Evolutionary conservation across 2,888 invertebrate genomes (phyloP).

Genomic region (Ecliptopera silaceata): DNA sequence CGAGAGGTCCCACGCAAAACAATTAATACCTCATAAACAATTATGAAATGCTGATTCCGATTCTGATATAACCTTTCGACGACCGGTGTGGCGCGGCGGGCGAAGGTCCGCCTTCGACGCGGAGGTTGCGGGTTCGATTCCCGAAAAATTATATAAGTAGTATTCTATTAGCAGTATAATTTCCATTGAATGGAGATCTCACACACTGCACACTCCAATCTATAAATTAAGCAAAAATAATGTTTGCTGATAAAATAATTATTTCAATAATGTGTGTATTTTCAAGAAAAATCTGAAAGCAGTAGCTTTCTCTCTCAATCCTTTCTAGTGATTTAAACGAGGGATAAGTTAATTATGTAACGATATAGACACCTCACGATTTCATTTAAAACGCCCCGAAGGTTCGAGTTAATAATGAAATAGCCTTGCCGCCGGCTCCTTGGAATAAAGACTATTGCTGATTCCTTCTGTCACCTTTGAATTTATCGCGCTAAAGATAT

Average conservation of each 20-base stretch:
- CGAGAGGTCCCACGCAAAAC: slow-evolving; percentile 54
- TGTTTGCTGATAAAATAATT: no score
- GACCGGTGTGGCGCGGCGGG: no score
- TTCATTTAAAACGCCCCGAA: slow-evolving; percentile 62
- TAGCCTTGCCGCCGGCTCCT: slow-evolving; percentile 23
- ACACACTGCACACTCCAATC: no score
- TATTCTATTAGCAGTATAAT: no score
- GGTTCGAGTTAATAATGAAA: slow-evolving; percentile 58
- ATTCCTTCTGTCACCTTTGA: slow-evolving; percentile 27
- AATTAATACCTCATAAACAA: slow-evolving; percentile 73
- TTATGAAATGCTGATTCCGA: slow-evolving; percentile 64
- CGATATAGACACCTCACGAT: slow-evolving; percentile 60
- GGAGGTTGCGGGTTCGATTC: no score
- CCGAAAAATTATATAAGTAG: no score
- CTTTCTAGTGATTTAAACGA: slow-evolving; percentile 55
- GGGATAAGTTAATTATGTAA: slow-evolving; percentile 58
- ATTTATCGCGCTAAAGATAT: slow-evolving; percentile 11
- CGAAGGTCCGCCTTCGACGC: no score
- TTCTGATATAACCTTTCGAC: slow-evolving; percentile 61
- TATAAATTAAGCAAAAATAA: no score
- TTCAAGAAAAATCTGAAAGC: not conserved
- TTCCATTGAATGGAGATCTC: no score
- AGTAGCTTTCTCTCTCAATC: slow-evolving; percentile 24
- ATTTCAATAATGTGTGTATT: no score
- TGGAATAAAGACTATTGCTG: slow-evolving; percentile 21